Evolutionary conservation across 2,113 vertebrate species (phyloP).

Genomic region (Sceloporus tristichus): DNA sequence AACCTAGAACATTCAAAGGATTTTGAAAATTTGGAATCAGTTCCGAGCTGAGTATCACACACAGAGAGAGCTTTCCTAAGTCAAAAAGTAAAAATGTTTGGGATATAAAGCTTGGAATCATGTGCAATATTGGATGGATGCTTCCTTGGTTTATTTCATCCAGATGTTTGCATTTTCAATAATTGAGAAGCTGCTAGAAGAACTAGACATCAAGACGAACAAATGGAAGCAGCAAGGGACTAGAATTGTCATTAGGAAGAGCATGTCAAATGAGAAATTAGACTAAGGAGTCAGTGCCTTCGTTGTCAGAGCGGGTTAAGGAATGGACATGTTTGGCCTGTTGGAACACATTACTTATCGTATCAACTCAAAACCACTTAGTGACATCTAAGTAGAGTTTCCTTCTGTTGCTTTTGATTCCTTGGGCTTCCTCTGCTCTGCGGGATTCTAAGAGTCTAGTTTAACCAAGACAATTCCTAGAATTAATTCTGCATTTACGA

Average conservation of each 20-base stretch:
- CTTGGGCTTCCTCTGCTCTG: neutral
- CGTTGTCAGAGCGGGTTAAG: constrained; percentile 52
- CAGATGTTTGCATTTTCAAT: constrained; percentile 75
- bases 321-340: neutral
- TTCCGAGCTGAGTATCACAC: neutral
- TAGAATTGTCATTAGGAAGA: constrained; percentile 50
- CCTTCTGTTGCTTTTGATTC: neutral
- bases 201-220: constrained; percentile 66
- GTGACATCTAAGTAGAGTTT: neutral
- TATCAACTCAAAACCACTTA: neutral
- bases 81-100: constrained; percentile 11
- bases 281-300: constrained; percentile 38
- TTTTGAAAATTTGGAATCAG: neutral
- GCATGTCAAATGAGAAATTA: constrained; percentile 25
- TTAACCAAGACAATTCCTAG: neutral
- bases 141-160: constrained; percentile 66
- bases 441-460: neutral
- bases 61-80: neutral
- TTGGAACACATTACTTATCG: constrained; percentile 20
- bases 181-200: constrained; percentile 69
- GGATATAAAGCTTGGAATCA: constrained; percentile 34
- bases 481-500: neutral
- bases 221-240: constrained; percentile 67
- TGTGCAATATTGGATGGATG: constrained; percentile 54
- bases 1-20: fast-evolving